Conservation (phyloP, 2,888 invertebrate species). For the Pyrrhia umbra region DNA sequence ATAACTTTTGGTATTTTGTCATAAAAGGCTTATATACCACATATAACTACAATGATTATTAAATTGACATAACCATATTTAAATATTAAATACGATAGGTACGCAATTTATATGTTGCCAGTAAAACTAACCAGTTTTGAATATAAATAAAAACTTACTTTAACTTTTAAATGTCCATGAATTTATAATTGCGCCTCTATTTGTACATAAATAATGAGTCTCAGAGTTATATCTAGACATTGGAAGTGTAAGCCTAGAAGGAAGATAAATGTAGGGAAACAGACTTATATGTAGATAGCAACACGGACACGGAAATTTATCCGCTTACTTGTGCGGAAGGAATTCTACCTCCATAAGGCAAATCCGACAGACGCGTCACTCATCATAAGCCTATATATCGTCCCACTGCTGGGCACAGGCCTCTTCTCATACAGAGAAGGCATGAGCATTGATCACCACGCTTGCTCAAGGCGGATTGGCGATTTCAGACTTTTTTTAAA, state of each 20-base stretch:
- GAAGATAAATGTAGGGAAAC: conserved; percentile 18
- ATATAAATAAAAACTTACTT: too few relatives aligned
- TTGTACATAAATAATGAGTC: neutral
- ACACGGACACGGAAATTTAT: conserved; percentile 48
- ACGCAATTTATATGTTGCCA: neutral
- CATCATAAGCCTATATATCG: too few relatives aligned
- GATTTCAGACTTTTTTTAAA: too few relatives aligned
- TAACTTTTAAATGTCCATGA: neutral
- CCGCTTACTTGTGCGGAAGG: conserved; percentile 29
- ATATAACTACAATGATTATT: too few relatives aligned
- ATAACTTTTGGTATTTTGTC: neutral
- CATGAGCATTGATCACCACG: too few relatives aligned
- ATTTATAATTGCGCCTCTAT: neutral
- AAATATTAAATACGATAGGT: neutral
- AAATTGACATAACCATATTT: neutral
- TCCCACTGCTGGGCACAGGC: too few relatives aligned
- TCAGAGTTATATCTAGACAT: conserved; percentile 12
- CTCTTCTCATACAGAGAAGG: too few relatives aligned
- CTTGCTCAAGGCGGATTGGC: too few relatives aligned
- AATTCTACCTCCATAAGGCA: conserved; percentile 6
- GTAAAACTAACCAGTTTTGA: neutral
- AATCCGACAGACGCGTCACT: neutral
- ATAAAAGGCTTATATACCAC: too few relatives aligned
- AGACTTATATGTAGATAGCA: conserved; percentile 19
- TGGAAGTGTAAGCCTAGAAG: conserved; percentile 8